A percentile compares a stretch with the other conserved stretches of the same genome.
These are phyloP conservation scores for Gymnobelideus leadbeateri DNA, from an alignment of 2,113 vertebrate genomes.

Conservation along the genomic window DNA sequence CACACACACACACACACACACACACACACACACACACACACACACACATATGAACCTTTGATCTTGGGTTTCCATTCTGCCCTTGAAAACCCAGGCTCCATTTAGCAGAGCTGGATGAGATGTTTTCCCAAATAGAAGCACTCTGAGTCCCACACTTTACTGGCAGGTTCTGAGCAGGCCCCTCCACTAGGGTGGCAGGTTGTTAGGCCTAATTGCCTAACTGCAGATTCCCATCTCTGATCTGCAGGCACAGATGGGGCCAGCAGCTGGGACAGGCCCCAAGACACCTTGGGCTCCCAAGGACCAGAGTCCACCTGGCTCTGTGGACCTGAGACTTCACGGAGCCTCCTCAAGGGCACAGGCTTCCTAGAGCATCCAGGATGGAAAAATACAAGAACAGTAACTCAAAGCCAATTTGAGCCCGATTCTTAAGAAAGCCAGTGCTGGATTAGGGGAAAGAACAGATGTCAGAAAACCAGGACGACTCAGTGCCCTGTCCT, in stretches of 20 bases:
- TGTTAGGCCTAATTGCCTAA: slow-evolving; percentile 42
- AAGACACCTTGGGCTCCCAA: slow-evolving; percentile 29
- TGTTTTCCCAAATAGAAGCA: neutral
- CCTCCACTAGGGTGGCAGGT: slow-evolving; percentile 27
- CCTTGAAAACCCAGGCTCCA: slow-evolving; percentile 18
- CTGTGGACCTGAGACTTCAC: slow-evolving; percentile 41
- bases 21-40: no score
- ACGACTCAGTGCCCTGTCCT: neutral
- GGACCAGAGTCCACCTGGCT: slow-evolving; percentile 48
- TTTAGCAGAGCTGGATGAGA: neutral
- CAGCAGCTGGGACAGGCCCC: slow-evolving; percentile 63
- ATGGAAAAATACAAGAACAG: slow-evolving; percentile 72
- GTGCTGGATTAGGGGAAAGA: neutral
- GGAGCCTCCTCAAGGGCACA: slow-evolving; percentile 58
- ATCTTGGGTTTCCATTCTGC: neutral
- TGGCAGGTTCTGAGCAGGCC: neutral
- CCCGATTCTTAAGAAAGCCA: slow-evolving; percentile 30
- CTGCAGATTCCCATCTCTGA: slow-evolving; percentile 52
- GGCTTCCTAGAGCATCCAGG: slow-evolving; percentile 46
- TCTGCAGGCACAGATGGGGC: slow-evolving; percentile 63
- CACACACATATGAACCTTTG: neutral
- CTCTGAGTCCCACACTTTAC: neutral
- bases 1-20: no score
- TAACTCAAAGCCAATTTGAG: slow-evolving; percentile 44
- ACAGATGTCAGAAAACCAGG: neutral